phyloP scores from a whole-genome alignment of 1,140 invertebrate genomes.

The Aplysia californica region DNA sequence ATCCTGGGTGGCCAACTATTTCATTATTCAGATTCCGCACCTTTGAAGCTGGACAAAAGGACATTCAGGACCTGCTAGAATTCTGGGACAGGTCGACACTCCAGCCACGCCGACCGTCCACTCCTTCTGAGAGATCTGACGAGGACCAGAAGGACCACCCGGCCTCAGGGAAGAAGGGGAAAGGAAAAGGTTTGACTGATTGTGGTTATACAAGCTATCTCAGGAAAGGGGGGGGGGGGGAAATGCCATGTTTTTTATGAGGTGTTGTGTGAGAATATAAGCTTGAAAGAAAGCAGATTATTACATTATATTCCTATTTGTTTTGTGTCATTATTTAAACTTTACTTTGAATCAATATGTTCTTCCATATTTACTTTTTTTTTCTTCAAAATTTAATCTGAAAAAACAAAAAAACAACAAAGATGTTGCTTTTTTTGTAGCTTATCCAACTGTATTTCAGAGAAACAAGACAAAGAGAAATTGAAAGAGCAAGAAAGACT shows the following conservation, averaged over 20 bases:
- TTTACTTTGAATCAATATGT: too few relatives aligned
- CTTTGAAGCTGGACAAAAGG: constrained; percentile 63
- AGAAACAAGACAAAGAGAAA: constrained; percentile 63
- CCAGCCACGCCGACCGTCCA: constrained; percentile 48
- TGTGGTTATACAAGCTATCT: too few relatives aligned
- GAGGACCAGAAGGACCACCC: constrained; percentile 53
- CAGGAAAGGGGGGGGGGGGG: too few relatives aligned
- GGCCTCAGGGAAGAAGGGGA: constrained; percentile 60
- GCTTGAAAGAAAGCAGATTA: too few relatives aligned
- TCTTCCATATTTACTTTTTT: too few relatives aligned
- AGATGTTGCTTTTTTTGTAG: background rate
- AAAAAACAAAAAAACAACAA: too few relatives aligned
- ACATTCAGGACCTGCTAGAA: constrained; percentile 62
- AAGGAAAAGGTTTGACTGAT: constrained; percentile 54
- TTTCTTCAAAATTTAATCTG: too few relatives aligned
- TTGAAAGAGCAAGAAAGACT: constrained; percentile 59
- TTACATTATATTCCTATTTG: too few relatives aligned
- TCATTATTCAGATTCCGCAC: constrained; percentile 65
- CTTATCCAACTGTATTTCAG: constrained; percentile 28
- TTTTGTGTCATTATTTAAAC: too few relatives aligned
- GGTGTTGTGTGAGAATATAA: too few relatives aligned
- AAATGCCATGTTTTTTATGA: too few relatives aligned
- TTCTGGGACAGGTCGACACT: constrained; percentile 64
- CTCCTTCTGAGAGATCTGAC: constrained; percentile 62
- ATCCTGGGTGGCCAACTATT: too few relatives aligned